phyloP scores from a whole-genome alignment of 2,113 vertebrate species.

The Erythrolamprus reginae region DNA sequence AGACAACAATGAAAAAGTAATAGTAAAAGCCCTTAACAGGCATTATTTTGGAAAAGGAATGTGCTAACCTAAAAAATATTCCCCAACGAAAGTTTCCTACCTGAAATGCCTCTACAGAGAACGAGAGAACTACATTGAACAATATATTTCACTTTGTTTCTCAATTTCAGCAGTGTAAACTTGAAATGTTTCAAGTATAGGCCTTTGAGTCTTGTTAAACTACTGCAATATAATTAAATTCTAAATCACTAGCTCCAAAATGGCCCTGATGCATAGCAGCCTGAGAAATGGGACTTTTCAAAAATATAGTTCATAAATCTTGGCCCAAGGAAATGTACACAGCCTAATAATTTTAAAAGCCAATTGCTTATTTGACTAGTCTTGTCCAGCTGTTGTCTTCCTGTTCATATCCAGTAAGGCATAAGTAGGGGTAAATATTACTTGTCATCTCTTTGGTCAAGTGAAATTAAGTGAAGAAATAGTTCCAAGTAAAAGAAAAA shows the following conservation, averaged over 20 bases:
- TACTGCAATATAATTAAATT: background rate
- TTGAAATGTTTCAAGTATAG: background rate
- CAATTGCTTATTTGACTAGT: background rate
- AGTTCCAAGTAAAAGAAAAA: background rate
- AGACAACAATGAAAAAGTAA: background rate
- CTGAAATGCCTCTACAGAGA: background rate
- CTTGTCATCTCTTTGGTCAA: background rate
- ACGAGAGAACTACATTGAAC: background rate
- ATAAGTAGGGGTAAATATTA: background rate
- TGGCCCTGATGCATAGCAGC: background rate
- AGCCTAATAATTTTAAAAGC: background rate
- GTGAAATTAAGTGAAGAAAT: background rate
- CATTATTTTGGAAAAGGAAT: background rate
- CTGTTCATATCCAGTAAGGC: background rate
- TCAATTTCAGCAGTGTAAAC: background rate
- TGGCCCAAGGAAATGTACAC: background rate
- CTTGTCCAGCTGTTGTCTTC: background rate
- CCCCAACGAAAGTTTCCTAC: background rate
- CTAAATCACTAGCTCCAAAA: background rate
- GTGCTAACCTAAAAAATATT: background rate
- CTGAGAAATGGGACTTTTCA: background rate
- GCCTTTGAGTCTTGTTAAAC: background rate
- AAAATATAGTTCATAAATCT: slow-evolving; percentile 7
- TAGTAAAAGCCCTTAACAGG: background rate
- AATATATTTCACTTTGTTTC: background rate